Percentiles rank a stretch among this genome's conserved stretches.
phyloP scores from a whole-genome alignment of 2,888 invertebrate species.

The Dryobota labecula region DNA sequence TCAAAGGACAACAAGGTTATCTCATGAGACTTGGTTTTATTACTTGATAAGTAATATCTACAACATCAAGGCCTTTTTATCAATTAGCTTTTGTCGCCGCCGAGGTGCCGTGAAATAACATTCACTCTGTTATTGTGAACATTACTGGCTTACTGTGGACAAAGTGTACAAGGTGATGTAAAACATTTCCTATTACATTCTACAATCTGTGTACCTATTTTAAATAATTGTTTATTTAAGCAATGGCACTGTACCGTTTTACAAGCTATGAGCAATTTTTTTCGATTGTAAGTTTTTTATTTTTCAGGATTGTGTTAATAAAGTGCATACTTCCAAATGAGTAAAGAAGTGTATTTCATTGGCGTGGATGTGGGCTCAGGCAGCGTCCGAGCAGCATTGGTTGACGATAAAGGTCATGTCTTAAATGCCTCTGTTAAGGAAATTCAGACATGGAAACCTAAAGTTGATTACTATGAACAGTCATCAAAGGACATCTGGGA shows the following conservation, averaged over 20 bases:
- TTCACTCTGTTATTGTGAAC: constrained; percentile 23
- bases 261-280: background rate
- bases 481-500: constrained; percentile 97
- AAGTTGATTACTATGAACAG: constrained; percentile 96
- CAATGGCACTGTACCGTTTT: background rate
- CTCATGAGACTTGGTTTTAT: constrained; percentile 40
- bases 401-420: constrained; percentile 92
- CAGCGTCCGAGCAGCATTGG: constrained; percentile 96
- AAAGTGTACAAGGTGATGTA: constrained; percentile 19
- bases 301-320: background rate
- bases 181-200: background rate
- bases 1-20: constrained; percentile 64
- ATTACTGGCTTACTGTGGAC: too few species aligned
- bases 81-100: constrained; percentile 29
- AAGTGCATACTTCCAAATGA: constrained; percentile 63
- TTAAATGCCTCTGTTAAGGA: constrained; percentile 91
- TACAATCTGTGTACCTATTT: constrained; percentile 10
- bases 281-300: background rate
- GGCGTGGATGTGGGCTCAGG: constrained; percentile 98
- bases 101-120: constrained; percentile 22
- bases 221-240: background rate
- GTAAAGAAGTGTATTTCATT: constrained; percentile 90
- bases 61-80: constrained; percentile 57
- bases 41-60: constrained; percentile 44
- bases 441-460: constrained; percentile 95